Evolutionary conservation across 2,797 vertebrate species (phyloP).

Genomic region (Liasis olivaceus): DNA sequence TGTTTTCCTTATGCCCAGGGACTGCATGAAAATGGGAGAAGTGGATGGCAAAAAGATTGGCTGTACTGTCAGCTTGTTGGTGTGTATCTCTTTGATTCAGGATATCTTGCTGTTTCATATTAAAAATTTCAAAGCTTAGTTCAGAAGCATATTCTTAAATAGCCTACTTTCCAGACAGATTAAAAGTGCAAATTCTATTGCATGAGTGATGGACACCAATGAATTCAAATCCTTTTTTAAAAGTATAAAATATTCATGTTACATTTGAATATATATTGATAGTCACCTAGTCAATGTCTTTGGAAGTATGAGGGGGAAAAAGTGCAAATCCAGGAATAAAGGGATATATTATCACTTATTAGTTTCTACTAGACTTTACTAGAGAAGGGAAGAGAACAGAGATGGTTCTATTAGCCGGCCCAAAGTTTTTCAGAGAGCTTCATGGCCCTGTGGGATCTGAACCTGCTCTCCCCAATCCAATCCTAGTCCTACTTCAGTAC

Average conservation of each 20-base stretch:
- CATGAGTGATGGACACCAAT: conserved; percentile 23
- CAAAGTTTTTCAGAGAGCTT: background rate
- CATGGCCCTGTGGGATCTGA: background rate
- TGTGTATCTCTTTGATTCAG: conserved; percentile 69
- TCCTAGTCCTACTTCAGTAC: background rate
- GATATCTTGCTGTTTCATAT: conserved; percentile 17
- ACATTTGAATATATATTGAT: background rate
- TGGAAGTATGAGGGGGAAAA: background rate
- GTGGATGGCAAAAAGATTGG: conserved; percentile 99
- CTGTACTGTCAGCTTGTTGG: conserved; percentile 97
- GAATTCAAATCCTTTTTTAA: conserved; percentile 5
- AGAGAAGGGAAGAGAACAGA: background rate
- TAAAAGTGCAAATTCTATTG: background rate
- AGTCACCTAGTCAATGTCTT: background rate
- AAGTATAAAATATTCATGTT: background rate
- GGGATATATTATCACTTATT: background rate
- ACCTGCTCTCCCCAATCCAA: background rate
- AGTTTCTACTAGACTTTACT: background rate
- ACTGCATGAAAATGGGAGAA: conserved; percentile 98
- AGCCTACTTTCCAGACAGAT: conserved; percentile 24
- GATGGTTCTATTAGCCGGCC: background rate
- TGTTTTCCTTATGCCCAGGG: conserved; percentile 77
- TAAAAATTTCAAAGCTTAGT: conserved; percentile 8
- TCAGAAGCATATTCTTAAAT: background rate
- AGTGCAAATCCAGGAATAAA: background rate